A percentile compares a stretch with the other conserved stretches of the same genome.
These are phyloP conservation scores for Uromys caudimaculatus DNA, from an alignment of 2,797 vertebrate species.

Conservation along the genomic window DNA sequence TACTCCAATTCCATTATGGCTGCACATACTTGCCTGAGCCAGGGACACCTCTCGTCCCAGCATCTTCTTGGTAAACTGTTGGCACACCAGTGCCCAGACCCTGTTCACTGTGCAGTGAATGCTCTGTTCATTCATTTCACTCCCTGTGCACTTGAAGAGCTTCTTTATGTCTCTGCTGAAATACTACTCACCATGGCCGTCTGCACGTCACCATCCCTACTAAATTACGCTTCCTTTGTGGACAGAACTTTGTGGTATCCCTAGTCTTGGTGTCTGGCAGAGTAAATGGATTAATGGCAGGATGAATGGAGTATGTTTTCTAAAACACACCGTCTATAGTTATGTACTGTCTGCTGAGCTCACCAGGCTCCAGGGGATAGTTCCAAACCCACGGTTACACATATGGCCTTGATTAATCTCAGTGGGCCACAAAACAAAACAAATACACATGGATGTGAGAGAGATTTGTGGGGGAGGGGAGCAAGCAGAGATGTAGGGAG, in stretches of 20 bases:
- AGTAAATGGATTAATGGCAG: slow-evolving; percentile 32
- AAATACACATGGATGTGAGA: neutral
- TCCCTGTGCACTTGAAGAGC: neutral
- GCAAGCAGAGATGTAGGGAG: neutral
- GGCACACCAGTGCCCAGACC: neutral
- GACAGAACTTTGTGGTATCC: neutral
- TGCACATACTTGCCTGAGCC: neutral
- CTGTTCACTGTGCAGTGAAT: neutral
- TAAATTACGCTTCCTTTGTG: neutral
- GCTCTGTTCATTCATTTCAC: neutral
- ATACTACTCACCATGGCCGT: neutral
- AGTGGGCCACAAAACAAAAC: neutral
- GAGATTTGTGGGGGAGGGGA: neutral
- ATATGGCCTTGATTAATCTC: neutral
- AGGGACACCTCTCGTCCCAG: neutral
- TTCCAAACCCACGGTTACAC: neutral
- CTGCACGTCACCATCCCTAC: neutral
- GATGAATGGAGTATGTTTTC: neutral
- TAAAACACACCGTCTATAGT: neutral
- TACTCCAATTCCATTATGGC: slow-evolving; percentile 3
- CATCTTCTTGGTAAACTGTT: neutral
- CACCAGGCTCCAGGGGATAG: neutral
- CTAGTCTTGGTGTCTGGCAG: neutral
- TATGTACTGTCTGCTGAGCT: neutral
- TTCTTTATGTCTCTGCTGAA: neutral